Evolutionary conservation across 2,113 vertebrate genomes (phyloP).

Genomic region (Heliornis fulica): DNA sequence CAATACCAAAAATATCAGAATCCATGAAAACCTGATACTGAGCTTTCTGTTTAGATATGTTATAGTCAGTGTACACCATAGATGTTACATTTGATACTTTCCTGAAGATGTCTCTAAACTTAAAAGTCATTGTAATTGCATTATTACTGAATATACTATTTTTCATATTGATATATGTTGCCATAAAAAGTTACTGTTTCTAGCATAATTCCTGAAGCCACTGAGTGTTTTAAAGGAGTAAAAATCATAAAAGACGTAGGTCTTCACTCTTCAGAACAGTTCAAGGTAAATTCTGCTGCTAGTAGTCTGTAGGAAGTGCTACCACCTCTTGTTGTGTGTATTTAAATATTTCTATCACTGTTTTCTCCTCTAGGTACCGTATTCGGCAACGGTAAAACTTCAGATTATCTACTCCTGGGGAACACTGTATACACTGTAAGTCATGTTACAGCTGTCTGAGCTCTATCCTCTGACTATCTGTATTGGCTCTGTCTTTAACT

Average conservation of each 20-base stretch:
- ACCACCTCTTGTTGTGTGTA: background rate
- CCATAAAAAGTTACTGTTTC: background rate
- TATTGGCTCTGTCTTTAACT: background rate
- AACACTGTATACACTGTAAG: slow-evolving; percentile 99
- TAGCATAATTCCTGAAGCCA: background rate
- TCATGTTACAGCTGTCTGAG: background rate
- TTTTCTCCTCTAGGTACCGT: slow-evolving; percentile 83
- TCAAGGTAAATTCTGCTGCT: background rate
- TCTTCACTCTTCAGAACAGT: background rate
- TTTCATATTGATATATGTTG: background rate
- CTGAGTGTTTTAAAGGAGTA: background rate
- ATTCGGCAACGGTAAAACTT: slow-evolving; percentile 91
- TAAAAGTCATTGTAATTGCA: background rate
- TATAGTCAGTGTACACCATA: background rate
- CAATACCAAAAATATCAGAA: background rate
- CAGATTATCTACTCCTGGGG: slow-evolving; percentile 94
- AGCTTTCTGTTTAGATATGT: background rate
- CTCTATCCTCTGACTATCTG: background rate
- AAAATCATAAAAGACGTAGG: background rate
- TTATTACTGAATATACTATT: background rate
- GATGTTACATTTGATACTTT: background rate
- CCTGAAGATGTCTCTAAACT: background rate
- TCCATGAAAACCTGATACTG: background rate
- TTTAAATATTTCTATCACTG: background rate
- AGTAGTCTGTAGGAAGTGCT: background rate